These are phyloP conservation scores for Buathra laborator DNA, from an alignment of 2,888 invertebrate genomes.

Conservation along the genomic window DNA sequence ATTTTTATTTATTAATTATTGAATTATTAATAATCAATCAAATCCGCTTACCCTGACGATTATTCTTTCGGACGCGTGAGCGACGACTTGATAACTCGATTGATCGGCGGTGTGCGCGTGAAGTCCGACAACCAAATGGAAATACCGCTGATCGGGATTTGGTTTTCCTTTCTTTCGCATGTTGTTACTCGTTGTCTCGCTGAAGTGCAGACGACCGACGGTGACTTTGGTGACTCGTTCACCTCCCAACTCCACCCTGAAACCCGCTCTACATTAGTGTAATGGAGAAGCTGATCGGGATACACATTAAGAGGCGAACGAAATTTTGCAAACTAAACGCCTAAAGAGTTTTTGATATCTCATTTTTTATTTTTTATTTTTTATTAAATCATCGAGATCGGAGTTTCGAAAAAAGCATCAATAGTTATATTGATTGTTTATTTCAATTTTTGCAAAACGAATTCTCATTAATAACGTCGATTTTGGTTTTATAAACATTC, in stretches of 20 bases:
- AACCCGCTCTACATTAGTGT: constrained; percentile 82
- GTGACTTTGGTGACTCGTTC: constrained; percentile 97
- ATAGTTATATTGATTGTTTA: constrained; percentile 63
- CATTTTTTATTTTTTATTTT: not conserved
- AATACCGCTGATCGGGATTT: constrained; percentile 99
- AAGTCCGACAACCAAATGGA: constrained; percentile 96
- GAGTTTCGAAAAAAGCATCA: constrained; percentile 59
- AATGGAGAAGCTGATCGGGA: constrained; percentile 73
- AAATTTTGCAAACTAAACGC: constrained; percentile 69
- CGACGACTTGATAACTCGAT: constrained; percentile 92
- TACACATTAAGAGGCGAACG: constrained; percentile 51
- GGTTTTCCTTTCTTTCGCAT: constrained; percentile 99
- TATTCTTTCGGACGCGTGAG: constrained; percentile 97
- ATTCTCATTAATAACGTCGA: too few species aligned
- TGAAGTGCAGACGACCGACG: constrained; percentile 98
- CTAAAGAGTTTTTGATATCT: constrained; percentile 50
- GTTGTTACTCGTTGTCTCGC: constrained; percentile 99
- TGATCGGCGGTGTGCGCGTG: constrained; percentile 94
- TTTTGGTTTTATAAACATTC: too few species aligned
- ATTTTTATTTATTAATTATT: not conserved
- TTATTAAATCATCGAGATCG: constrained; percentile 11
- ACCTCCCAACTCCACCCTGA: constrained; percentile 93
- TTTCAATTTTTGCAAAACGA: too few species aligned
- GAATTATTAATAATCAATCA: not conserved
- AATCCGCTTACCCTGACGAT: constrained; percentile 94